Base-by-base conservation (phyloP, 2,113 vertebrate genomes). In the Dicentrarchus labrax region DNA sequence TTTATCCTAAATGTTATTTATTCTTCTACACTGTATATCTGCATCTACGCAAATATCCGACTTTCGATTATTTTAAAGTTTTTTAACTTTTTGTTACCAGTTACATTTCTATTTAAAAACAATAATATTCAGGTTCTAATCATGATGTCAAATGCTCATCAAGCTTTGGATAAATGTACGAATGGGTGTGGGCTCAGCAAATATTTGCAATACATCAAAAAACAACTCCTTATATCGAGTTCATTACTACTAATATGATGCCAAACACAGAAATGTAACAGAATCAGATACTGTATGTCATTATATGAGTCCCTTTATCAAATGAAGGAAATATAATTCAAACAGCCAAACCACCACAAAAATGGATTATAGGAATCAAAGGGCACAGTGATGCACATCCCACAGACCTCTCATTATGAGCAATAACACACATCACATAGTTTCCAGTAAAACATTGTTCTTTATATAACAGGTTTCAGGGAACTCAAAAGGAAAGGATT, bases 401-500 rank as follows among this genome's bases (percentile, higher is more conserved):
- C 61, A 80, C 62, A 86, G 66, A 88, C 78, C 82, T 90, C 88
- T 89, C 86, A 87, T 82, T 85, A 88, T 80, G 70, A 94, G 94
- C 92, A 94, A 94, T 94, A 94, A 92, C 80, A 91, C 88, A 89
- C 84, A 89, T 78, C 66, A 80, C 75, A 82, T 85, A 53, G 76
- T 88, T 89, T 90, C 74, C 87, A 89, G 83, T 90, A 80, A 88
- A 88, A 83, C 77, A 80, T 71, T 30, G 39, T 72, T 84, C 73
- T 94, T 94, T 90, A 86, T 87, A 85, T 88, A 81, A 86, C 86
- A 89, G 61, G 84, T 91, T 93, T 94, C 90, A 93, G 89, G 92
- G 86, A 93, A 90, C 70, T 92, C 88, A 82, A 48, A 80, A 66
- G 83, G 66, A 80, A 85, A 22, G 24, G 72, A 69, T 59, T 85